These are phyloP conservation scores for Calyptomena viridis DNA, from an alignment of 2,113 vertebrate genomes.

Conservation along the genomic window DNA sequence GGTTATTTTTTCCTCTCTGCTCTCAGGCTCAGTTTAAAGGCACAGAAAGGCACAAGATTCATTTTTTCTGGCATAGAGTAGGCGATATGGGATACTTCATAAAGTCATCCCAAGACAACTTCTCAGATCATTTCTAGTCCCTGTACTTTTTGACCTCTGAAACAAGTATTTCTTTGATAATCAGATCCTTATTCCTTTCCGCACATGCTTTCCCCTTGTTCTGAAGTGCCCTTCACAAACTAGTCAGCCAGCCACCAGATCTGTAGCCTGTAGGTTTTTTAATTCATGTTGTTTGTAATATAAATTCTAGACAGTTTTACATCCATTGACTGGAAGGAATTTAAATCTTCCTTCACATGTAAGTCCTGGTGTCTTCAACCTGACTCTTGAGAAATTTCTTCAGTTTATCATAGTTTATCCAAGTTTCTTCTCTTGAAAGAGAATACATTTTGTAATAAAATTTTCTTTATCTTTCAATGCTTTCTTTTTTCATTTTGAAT, in stretches of 20 bases:
- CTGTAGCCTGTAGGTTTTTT: neutral
- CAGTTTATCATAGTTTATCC: neutral
- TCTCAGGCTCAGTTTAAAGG: no score
- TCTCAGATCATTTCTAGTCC: neutral
- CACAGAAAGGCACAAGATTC: no score
- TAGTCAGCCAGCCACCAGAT: neutral
- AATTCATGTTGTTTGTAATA: neutral
- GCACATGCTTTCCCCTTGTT: neutral
- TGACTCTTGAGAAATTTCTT: neutral
- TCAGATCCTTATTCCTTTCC: neutral
- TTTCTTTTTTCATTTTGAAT: neutral
- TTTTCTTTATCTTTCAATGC: neutral
- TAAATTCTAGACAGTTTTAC: neutral
- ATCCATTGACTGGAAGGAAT: neutral
- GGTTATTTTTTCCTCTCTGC: no score
- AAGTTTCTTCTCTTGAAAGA: neutral
- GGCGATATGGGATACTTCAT: no score
- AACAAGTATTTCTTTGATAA: neutral
- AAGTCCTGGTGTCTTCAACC: neutral
- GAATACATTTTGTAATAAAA: neutral
- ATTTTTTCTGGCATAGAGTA: no score
- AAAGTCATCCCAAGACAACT: no score
- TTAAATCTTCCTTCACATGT: neutral
- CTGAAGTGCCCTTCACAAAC: neutral
- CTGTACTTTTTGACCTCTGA: neutral